Percentiles rank a stretch among this genome's conserved stretches.
Evolutionary conservation across 2,888 invertebrate species (phyloP).

Genomic region (Sepiola atlantica): DNA sequence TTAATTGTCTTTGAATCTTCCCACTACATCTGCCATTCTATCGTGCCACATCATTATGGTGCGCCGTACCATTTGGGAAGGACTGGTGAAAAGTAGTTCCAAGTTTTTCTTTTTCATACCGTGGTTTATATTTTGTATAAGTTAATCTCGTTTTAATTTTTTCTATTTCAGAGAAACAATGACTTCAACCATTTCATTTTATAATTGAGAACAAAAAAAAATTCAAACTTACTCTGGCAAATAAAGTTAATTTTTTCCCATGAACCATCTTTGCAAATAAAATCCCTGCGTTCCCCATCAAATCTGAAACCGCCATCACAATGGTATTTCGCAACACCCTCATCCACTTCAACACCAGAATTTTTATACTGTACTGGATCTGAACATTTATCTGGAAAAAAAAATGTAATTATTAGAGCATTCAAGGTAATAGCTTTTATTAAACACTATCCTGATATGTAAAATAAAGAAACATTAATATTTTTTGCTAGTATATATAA

Average conservation of each 20-base stretch:
- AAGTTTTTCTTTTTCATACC: too few relatives aligned
- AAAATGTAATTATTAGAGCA: neutral
- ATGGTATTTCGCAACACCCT: neutral
- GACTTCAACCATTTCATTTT: neutral
- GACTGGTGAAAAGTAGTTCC: too few relatives aligned
- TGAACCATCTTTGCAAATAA: neutral
- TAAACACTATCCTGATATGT: neutral
- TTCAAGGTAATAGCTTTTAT: neutral
- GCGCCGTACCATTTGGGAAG: too few relatives aligned
- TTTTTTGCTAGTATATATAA: too few relatives aligned
- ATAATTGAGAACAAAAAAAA: neutral
- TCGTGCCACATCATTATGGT: too few relatives aligned
- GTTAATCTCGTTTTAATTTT: too few relatives aligned
- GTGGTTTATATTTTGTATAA: too few relatives aligned
- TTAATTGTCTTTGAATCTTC: too few relatives aligned
- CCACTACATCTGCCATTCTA: too few relatives aligned
- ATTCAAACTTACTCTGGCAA: neutral
- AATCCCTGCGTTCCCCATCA: neutral
- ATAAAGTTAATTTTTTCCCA: neutral
- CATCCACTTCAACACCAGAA: neutral
- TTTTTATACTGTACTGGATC: neutral
- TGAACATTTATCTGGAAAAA: neutral
- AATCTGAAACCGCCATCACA: neutral
- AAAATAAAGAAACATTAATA: neutral
- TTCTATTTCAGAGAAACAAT: neutral